Percentiles rank a stretch among this genome's conserved stretches.
Conservation (phyloP, 2,888 invertebrate species). For the Lobophora halterata region DNA sequence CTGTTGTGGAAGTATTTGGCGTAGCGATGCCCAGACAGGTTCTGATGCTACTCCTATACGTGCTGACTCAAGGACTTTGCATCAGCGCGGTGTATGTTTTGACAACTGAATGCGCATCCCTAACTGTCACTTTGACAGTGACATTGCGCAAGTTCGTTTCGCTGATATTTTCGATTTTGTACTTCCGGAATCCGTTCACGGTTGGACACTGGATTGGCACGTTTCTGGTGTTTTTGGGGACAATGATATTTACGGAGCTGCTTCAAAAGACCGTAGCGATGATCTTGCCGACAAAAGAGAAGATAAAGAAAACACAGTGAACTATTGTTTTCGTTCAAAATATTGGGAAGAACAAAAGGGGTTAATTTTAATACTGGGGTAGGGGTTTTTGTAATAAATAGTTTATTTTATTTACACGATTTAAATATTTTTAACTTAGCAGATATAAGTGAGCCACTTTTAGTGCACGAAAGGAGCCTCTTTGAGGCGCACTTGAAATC, state of each 20-base stretch:
- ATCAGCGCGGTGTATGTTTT: conserved; percentile 96
- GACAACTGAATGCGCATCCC: conserved; percentile 95
- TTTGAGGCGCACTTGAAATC: too few species aligned
- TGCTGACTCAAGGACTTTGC: conserved; percentile 94
- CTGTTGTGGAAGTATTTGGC: conserved; percentile 82
- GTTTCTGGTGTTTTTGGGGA: conserved; percentile 93
- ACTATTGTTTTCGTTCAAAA: conserved; percentile 12
- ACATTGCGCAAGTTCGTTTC: conserved; percentile 98
- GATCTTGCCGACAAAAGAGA: conserved; percentile 51
- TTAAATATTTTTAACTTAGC: too few species aligned
- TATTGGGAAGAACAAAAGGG: conserved; percentile 7
- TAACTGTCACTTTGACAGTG: conserved; percentile 97
- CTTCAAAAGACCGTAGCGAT: conserved; percentile 72
- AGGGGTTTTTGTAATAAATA: neutral
- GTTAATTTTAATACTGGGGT: too few species aligned
- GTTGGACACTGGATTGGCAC: conserved; percentile 95
- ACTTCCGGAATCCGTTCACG: conserved; percentile 97
- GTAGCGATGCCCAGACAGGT: conserved; percentile 87
- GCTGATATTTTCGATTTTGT: conserved; percentile 95
- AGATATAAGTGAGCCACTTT: too few species aligned
- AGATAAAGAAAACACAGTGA: conserved; percentile 57
- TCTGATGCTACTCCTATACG: conserved; percentile 89
- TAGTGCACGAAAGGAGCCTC: too few species aligned
- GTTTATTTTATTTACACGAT: too few species aligned
- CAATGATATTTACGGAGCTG: conserved; percentile 94